Evolutionary conservation across 2,113 vertebrate genomes (phyloP).

Genomic region (Elaphurus davidianus): DNA sequence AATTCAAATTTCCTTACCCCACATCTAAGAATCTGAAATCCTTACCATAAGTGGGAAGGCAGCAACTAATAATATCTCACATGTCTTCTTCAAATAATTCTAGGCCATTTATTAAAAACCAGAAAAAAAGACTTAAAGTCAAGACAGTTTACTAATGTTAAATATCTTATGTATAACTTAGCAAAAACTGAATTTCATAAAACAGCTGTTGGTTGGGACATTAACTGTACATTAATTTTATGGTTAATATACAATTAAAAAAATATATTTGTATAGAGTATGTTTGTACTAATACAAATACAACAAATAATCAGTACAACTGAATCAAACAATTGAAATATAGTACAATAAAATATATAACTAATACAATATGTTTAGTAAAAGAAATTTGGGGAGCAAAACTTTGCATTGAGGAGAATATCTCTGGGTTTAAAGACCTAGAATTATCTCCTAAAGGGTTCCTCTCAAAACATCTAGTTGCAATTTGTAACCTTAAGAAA

Average conservation of each 20-base stretch:
- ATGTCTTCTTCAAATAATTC: background rate
- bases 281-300: background rate
- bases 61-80: background rate
- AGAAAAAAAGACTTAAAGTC: background rate
- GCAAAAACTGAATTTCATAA: background rate
- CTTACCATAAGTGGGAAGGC: background rate
- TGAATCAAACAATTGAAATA: background rate
- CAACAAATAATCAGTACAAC: background rate
- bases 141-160: background rate
- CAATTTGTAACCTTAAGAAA: background rate
- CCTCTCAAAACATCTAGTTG: background rate
- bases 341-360: background rate
- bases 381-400: background rate
- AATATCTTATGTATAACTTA: background rate
- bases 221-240: background rate
- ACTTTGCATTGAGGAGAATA: background rate
- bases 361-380: background rate
- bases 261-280: background rate
- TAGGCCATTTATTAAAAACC: background rate
- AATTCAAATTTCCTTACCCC: background rate
- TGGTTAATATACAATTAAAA: background rate
- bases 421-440: background rate
- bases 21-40: background rate
- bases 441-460: background rate
- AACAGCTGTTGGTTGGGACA: background rate